phyloP scores from a whole-genome alignment of 2,888 invertebrate genomes.

The Exephanes ischioxanthus region DNA sequence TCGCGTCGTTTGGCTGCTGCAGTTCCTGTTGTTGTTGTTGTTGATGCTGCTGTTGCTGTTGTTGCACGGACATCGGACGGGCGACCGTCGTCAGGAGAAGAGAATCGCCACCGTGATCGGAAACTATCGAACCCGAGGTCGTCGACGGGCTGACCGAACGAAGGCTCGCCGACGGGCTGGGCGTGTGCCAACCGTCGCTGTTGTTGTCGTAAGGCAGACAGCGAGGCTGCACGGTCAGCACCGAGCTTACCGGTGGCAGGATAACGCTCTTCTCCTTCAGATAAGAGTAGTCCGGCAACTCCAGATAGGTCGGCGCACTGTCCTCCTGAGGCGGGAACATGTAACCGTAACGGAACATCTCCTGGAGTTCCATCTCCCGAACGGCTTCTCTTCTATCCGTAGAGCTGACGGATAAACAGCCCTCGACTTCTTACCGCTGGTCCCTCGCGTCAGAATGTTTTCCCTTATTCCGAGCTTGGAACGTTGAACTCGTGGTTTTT shows the following conservation, averaged over 20 bases:
- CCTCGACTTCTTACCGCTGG: background rate
- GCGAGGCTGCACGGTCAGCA: constrained; percentile 69
- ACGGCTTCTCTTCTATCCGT: background rate
- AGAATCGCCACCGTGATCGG: constrained; percentile 77
- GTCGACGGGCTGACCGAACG: constrained; percentile 82
- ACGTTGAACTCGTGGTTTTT: constrained; percentile 2
- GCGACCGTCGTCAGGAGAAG: constrained; percentile 13
- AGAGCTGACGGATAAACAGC: background rate
- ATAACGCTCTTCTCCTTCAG: constrained; percentile 77
- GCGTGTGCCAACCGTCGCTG: constrained; percentile 84
- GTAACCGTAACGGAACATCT: constrained; percentile 84
- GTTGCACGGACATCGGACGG: constrained; percentile 26
- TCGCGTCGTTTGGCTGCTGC: constrained; percentile 29
- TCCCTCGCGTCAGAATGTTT: background rate
- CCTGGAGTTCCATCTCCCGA: constrained; percentile 80
- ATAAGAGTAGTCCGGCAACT: constrained; percentile 79
- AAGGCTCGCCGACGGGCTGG: constrained; percentile 82
- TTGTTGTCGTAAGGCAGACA: constrained; percentile 76
- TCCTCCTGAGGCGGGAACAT: constrained; percentile 82
- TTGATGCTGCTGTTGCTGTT: background rate
- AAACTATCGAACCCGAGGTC: constrained; percentile 76
- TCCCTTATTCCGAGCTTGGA: background rate
- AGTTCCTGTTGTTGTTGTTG: constrained; percentile 44
- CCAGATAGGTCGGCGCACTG: constrained; percentile 77
- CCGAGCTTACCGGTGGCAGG: constrained; percentile 79